phyloP scores from a whole-genome alignment of 2,888 invertebrate species.

The Zaprionus bogoriensis region DNA sequence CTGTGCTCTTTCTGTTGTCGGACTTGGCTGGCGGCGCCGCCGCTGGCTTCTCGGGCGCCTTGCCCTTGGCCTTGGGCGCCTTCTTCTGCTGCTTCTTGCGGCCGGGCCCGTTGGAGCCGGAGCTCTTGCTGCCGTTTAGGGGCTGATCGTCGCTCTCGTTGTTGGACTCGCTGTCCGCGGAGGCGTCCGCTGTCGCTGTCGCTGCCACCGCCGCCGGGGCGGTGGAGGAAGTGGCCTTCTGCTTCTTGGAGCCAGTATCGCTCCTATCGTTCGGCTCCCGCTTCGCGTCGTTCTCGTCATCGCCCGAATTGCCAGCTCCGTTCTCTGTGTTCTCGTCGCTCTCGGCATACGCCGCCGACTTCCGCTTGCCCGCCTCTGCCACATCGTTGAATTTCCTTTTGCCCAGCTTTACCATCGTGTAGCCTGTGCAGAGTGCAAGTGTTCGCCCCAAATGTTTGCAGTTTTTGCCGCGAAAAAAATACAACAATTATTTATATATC shows the following conservation, averaged over 20 bases:
- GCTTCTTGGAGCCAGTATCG: constrained; percentile 36
- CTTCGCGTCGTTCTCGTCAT: constrained; percentile 24
- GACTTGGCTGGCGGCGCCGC: background rate
- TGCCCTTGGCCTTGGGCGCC: constrained; percentile 25
- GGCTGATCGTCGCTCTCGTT: constrained; percentile 76
- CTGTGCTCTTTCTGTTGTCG: constrained; percentile 12
- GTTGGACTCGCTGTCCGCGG: constrained; percentile 32
- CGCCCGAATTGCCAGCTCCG: constrained; percentile 32
- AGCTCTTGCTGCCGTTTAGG: constrained; percentile 73
- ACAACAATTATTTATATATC: constrained; percentile 27
- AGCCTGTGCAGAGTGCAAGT: background rate
- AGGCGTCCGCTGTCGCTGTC: background rate
- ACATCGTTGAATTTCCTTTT: constrained; percentile 78
- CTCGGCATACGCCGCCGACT: constrained; percentile 66
- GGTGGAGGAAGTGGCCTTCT: constrained; percentile 3
- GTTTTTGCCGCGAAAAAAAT: constrained; percentile 49
- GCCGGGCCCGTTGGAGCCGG: constrained; percentile 74
- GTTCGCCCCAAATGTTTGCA: background rate
- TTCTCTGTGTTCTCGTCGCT: constrained; percentile 69
- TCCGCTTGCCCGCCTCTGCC: constrained; percentile 70
- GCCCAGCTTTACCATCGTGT: constrained; percentile 75
- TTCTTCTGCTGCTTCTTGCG: constrained; percentile 57
- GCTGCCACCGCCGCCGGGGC: too few species aligned
- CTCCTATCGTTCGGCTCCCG: constrained; percentile 32
- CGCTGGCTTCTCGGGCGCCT: background rate